Percentiles rank a stretch among this genome's conserved stretches.
phyloP scores from a whole-genome alignment of 2,888 invertebrate genomes.

The Oegoconia quadripuncta region DNA sequence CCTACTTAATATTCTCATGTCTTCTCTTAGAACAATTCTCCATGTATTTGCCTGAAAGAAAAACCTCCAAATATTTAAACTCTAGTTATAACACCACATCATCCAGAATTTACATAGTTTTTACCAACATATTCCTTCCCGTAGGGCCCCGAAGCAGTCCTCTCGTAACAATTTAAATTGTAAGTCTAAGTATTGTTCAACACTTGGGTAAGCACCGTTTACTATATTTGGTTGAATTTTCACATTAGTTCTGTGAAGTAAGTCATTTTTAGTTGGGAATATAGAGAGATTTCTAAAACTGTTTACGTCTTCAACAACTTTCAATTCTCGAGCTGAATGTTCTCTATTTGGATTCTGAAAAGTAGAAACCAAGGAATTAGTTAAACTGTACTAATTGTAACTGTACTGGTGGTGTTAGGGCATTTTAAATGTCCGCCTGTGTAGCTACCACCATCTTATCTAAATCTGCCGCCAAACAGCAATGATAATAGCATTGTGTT shows the following conservation, averaged over 20 bases:
- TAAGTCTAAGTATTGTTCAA: slow-evolving; percentile 87
- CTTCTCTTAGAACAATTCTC: slow-evolving; percentile 61
- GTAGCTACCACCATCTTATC: too few relatives aligned
- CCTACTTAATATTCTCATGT: slow-evolving; percentile 68
- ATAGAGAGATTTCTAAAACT: slow-evolving; percentile 54
- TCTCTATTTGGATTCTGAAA: slow-evolving; percentile 16
- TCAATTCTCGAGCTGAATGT: background rate
- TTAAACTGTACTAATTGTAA: too few relatives aligned
- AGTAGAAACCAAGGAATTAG: background rate
- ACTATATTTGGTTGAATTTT: slow-evolving; percentile 75
- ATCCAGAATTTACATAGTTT: slow-evolving; percentile 12
- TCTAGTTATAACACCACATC: slow-evolving; percentile 3
- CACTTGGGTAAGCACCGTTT: slow-evolving; percentile 80
- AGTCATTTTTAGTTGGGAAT: slow-evolving; percentile 72
- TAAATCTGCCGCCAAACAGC: too few relatives aligned
- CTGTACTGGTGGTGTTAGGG: too few relatives aligned
- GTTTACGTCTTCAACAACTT: slow-evolving; percentile 30
- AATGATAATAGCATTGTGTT: too few relatives aligned
- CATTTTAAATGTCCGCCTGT: too few relatives aligned
- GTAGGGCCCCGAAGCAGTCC: slow-evolving; percentile 87
- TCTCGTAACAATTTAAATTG: slow-evolving; percentile 88
- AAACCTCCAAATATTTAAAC: too few relatives aligned
- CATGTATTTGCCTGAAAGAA: slow-evolving; percentile 61
- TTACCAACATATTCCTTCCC: slow-evolving; percentile 81
- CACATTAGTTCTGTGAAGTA: slow-evolving; percentile 63